A percentile compares a stretch with the other conserved stretches of the same genome.
Evolutionary conservation across 2,888 invertebrate genomes (phyloP).

Genomic region (Syrphus vitripennis): DNA sequence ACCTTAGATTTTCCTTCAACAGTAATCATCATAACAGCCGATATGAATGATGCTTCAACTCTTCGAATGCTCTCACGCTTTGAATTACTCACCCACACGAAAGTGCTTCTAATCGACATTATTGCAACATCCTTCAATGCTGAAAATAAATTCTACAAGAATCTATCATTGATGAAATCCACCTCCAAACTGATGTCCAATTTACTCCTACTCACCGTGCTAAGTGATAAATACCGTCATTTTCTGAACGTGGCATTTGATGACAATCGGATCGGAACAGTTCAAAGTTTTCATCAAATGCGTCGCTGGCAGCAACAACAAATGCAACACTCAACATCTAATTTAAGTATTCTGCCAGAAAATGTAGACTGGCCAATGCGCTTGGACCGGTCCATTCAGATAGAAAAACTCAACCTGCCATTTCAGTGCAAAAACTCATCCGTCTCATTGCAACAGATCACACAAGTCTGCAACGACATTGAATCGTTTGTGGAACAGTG

Average conservation of each 20-base stretch:
- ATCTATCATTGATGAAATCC: slow-evolving; percentile 76
- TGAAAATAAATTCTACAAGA: slow-evolving; percentile 79
- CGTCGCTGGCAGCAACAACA: slow-evolving; percentile 72
- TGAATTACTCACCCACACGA: slow-evolving; percentile 75
- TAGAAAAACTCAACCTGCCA: slow-evolving; percentile 36
- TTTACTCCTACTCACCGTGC: slow-evolving; percentile 80
- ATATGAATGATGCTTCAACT: slow-evolving; percentile 78
- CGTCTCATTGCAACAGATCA: slow-evolving; percentile 4
- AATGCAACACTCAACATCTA: neutral
- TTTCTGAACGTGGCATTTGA: slow-evolving; percentile 78
- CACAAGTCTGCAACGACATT: slow-evolving; percentile 49
- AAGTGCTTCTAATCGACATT: slow-evolving; percentile 80
- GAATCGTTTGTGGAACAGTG: slow-evolving; percentile 30
- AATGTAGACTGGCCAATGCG: slow-evolving; percentile 74
- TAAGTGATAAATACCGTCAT: slow-evolving; percentile 80
- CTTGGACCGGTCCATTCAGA: slow-evolving; percentile 72
- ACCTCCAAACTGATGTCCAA: slow-evolving; percentile 76
- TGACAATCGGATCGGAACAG: slow-evolving; percentile 76
- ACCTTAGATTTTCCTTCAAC: slow-evolving; percentile 48
- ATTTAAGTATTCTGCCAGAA: slow-evolving; percentile 31
- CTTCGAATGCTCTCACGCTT: slow-evolving; percentile 74
- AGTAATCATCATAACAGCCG: slow-evolving; percentile 80
- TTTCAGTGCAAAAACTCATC: slow-evolving; percentile 7
- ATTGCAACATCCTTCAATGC: slow-evolving; percentile 80
- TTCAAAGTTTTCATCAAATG: slow-evolving; percentile 77